Evolutionary conservation across 2,113 vertebrate genomes (phyloP), one percentile per base, ranked within the genome.

Genomic region (Hippocampus mohnikei): DNA sequence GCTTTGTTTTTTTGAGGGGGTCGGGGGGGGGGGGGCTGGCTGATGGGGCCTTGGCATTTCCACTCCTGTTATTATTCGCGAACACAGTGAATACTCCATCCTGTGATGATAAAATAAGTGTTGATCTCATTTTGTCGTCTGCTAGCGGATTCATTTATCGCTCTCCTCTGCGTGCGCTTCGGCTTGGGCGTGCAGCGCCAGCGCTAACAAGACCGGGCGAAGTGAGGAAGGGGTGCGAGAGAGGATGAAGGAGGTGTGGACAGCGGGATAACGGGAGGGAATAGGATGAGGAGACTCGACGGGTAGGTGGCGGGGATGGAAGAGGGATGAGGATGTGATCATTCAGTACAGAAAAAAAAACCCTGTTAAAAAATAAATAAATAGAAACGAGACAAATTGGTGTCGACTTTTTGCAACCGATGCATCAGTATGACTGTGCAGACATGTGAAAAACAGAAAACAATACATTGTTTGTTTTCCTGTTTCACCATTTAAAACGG

Each of bases 81-180:
- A 6, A 16, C 5, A 18, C 5, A 20, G 1, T 8, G 48, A 50
- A 21, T 20, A 20, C 16, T 50, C 48, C 18, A 7, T 50, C 48
- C 18, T 50, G 8, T 21, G 18, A 7, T 18, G 18, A 55, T 3
- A 55, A 58, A 60, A 18, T 60, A 29, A 16, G 27, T 9, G 7
- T 33, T 60, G 15, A 8, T 60, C 27, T 20, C 27, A n/a, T 61
- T 63, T 40, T 63, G 37, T 63, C 61, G 6, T 37, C 67, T 85
- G 81, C 74, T 76, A 70, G 76, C 72, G 76, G 81, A 83, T 78
- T 78, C 20, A 83, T 83, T 78, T 33, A 71, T 75, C 76, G 75
- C 71, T 72, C 16, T 23, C 44, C 62, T 67, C 64, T 55, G 61
- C 74, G 74, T 50, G 70, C 73, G 80, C 72, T 82, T 62, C 66